Evolutionary conservation across 1,140 invertebrate species (phyloP).

Genomic region (Lasioglossum baleicum): DNA sequence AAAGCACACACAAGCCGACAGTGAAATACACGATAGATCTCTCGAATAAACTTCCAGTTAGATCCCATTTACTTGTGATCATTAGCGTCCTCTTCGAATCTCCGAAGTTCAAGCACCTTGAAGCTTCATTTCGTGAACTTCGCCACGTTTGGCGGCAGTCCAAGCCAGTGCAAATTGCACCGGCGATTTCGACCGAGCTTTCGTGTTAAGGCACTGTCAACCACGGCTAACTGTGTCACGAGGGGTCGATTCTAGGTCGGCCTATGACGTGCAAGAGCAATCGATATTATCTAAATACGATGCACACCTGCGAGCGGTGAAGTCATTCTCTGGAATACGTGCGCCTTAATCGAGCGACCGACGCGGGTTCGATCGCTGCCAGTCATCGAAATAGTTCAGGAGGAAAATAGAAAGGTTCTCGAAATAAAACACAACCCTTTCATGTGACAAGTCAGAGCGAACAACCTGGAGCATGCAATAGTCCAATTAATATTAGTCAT

Average conservation of each 20-base stretch:
- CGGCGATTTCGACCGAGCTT: neutral
- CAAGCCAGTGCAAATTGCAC: neutral
- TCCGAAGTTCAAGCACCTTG: neutral
- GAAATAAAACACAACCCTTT: neutral
- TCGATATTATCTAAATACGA: conserved; percentile 67
- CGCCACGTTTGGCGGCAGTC: neutral
- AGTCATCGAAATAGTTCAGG: neutral
- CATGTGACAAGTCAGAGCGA: too few relatives aligned
- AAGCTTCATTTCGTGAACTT: neutral
- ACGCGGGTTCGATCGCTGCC: conserved; percentile 29
- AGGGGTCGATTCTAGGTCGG: conserved; percentile 58
- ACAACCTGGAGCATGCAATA: too few relatives aligned
- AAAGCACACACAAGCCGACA: too few relatives aligned
- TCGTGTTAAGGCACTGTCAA: conserved; percentile 24
- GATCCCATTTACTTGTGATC: too few relatives aligned
- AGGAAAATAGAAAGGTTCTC: conserved; percentile 9
- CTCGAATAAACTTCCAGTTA: too few relatives aligned
- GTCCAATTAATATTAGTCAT: too few relatives aligned
- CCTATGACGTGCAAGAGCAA: conserved; percentile 55
- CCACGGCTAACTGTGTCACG: conserved; percentile 43
- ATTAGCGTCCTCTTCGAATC: neutral
- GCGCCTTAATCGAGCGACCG: conserved; percentile 35
- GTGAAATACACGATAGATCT: too few relatives aligned
- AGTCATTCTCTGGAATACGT: conserved; percentile 57
- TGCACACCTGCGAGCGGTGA: conserved; percentile 53